Percentiles rank a stretch among this genome's conserved stretches.
phyloP scores from a whole-genome alignment of 2,113 vertebrate species.

The Riparia riparia region DNA sequence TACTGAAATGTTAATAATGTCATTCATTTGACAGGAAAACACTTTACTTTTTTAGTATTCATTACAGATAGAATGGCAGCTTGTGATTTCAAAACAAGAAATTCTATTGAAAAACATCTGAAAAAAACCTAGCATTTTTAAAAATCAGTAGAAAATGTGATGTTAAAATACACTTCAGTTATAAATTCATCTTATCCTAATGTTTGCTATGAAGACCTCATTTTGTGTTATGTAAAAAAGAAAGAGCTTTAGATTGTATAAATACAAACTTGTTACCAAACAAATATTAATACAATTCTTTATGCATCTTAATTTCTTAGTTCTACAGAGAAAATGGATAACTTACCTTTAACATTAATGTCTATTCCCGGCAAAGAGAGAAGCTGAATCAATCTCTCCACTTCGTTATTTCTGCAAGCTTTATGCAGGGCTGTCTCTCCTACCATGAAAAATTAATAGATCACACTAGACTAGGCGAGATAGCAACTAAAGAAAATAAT shows the following conservation, averaged over 20 bases:
- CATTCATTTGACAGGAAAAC: background rate
- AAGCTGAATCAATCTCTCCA: conserved; percentile 87
- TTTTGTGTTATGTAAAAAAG: background rate
- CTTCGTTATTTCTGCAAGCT: conserved; percentile 93
- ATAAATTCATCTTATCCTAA: background rate
- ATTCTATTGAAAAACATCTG: background rate
- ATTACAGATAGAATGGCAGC: background rate
- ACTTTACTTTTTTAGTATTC: background rate
- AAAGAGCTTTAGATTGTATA: background rate
- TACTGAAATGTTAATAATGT: conserved; percentile 39
- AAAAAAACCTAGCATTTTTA: background rate
- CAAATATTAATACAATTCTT: background rate
- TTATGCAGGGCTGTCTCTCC: conserved; percentile 93
- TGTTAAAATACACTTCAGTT: background rate
- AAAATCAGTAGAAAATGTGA: background rate
- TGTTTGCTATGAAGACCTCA: background rate
- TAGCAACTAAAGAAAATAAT: conserved; percentile 78
- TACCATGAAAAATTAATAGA: conserved; percentile 85
- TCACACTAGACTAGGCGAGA: conserved; percentile 76
- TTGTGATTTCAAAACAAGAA: background rate
- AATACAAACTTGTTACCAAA: conserved; percentile 1
- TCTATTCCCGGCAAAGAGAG: conserved; percentile 87
- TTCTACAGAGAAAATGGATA: conserved; percentile 44
- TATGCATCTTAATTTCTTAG: background rate
- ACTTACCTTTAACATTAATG: conserved; percentile 94